A percentile compares a stretch with the other conserved stretches of the same genome.
Evolutionary conservation across 2,797 vertebrate species (phyloP).

Genomic region (Ceryle rudis): DNA sequence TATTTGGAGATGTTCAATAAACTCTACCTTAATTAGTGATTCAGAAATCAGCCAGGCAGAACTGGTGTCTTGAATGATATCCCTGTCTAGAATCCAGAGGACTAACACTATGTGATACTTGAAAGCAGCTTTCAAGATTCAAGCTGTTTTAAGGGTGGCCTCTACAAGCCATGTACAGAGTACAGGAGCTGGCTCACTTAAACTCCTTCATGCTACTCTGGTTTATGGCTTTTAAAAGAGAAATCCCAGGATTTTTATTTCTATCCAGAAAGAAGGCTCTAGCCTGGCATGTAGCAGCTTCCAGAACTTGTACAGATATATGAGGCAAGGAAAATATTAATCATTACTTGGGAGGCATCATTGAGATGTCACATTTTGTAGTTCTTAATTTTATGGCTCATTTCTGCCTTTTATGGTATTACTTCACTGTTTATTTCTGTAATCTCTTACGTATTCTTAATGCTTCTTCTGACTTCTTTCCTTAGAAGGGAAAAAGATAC

Average conservation of each 20-base stretch:
- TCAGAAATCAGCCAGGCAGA: background rate
- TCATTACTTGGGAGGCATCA: constrained; percentile 4
- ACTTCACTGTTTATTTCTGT: constrained; percentile 41
- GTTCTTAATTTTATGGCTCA: constrained; percentile 27
- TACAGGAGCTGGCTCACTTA: background rate
- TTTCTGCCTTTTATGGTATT: constrained; percentile 42
- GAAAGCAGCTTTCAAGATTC: background rate
- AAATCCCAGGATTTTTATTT: background rate
- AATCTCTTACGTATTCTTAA: background rate
- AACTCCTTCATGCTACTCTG: background rate
- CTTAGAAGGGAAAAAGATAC: background rate
- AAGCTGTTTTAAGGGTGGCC: background rate
- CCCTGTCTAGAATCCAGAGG: background rate
- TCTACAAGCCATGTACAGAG: background rate
- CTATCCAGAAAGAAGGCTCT: background rate
- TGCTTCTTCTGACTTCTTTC: background rate
- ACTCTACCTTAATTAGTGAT: background rate
- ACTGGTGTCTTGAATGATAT: background rate
- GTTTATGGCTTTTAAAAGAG: background rate
- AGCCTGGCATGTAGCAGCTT: background rate
- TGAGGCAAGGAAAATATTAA: constrained; percentile 29
- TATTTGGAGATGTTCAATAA: background rate
- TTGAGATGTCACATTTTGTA: background rate
- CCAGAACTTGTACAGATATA: background rate
- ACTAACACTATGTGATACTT: background rate